A percentile compares a stretch with the other conserved stretches of the same genome.
phyloP scores from a whole-genome alignment of 35 echinoderm and acorn worm genomes.

The Apostichopus californicus region DNA sequence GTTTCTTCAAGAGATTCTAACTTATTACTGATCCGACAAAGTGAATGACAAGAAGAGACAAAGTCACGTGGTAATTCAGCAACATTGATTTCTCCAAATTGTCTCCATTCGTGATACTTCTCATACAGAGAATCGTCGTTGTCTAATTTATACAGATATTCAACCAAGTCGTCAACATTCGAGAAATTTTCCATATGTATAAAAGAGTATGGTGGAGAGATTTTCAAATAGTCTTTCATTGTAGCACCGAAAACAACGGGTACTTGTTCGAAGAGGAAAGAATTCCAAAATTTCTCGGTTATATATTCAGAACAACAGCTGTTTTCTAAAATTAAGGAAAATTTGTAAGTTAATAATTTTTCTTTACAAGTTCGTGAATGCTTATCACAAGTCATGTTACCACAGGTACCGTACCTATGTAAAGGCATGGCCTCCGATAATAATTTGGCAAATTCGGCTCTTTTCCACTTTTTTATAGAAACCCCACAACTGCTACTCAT shows the following conservation, averaged over 20 bases:
- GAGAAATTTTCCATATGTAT: conserved; percentile 66
- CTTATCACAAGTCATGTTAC: conserved; percentile 51
- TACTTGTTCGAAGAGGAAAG: conserved; percentile 41
- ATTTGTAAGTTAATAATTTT: conserved; percentile 51
- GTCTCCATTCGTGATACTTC: conserved; percentile 41
- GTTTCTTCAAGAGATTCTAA: neutral
- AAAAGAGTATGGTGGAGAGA: conserved; percentile 68
- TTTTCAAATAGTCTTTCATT: conserved; percentile 22
- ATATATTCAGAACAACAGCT: conserved; percentile 66
- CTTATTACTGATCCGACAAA: conserved; percentile 38
- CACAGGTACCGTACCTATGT: conserved; percentile 67
- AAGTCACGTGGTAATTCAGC: conserved; percentile 34
- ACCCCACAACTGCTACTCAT: conserved; percentile 39
- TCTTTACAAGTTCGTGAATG: neutral
- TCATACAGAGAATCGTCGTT: conserved; percentile 49
- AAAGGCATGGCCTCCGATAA: conserved; percentile 19
- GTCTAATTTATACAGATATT: conserved; percentile 37
- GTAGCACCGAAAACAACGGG: conserved; percentile 63
- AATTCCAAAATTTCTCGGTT: conserved; percentile 68
- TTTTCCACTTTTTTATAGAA: conserved; percentile 22
- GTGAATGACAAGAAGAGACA: conserved; percentile 43
- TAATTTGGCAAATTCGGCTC: conserved; percentile 11
- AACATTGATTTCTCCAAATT: neutral
- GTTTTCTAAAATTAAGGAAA: conserved; percentile 63
- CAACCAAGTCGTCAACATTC: conserved; percentile 3